Evolutionary conservation across 2,113 vertebrate genomes (phyloP).

Genomic region (Lagenorhynchus albirostris): DNA sequence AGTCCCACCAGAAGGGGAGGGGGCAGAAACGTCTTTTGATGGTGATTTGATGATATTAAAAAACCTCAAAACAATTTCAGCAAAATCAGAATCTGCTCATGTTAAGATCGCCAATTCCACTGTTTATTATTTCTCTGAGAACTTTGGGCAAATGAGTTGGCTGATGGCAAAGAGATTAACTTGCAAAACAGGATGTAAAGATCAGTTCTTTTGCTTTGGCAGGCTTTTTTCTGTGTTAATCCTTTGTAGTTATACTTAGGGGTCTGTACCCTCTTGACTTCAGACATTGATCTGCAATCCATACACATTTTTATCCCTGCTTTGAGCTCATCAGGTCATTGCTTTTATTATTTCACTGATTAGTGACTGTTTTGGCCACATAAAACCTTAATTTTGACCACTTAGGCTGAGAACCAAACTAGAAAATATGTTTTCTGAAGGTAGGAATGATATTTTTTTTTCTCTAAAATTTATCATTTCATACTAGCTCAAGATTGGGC

Average conservation of each 20-base stretch:
- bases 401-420: background rate
- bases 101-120: background rate
- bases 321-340: background rate
- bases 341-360: background rate
- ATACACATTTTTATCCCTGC: background rate
- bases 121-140: background rate
- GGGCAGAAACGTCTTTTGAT: background rate
- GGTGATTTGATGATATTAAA: background rate
- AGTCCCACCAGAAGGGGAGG: background rate
- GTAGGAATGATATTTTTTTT: background rate
- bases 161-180: background rate
- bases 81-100: background rate
- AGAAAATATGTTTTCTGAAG: background rate
- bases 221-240: background rate
- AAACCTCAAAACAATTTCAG: background rate
- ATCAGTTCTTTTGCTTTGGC: background rate
- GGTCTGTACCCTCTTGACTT: background rate
- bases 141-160: background rate
- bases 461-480: background rate
- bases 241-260: background rate
- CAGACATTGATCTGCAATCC: background rate
- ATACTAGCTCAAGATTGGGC: background rate
- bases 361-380: background rate
- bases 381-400: background rate
- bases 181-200: background rate